Evolutionary conservation across 2,888 invertebrate genomes (phyloP).

Genomic region (Glyphotaelius pellucidus): DNA sequence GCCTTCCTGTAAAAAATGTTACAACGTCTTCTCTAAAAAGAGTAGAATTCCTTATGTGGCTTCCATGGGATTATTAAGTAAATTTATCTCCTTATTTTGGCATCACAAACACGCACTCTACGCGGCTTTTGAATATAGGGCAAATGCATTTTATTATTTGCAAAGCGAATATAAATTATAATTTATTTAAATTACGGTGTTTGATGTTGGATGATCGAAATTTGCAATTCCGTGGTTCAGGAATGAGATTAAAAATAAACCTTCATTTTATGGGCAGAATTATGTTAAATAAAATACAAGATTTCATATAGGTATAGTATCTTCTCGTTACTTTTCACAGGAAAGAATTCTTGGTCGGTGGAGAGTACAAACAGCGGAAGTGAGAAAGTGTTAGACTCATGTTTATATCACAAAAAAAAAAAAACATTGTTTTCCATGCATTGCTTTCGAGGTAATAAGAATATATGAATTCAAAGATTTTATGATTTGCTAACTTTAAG

Average conservation of each 20-base stretch:
- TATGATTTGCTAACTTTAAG: too few relatives aligned
- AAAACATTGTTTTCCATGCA: too few relatives aligned
- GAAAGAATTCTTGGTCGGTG: background rate
- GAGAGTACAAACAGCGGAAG: background rate
- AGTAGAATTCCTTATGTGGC: too few relatives aligned
- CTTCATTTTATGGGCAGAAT: background rate
- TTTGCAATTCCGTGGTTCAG: background rate
- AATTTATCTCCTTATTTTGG: background rate
- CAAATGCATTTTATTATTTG: background rate
- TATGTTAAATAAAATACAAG: background rate
- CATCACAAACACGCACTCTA: background rate
- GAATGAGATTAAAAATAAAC: background rate
- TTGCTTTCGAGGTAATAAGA: too few relatives aligned
- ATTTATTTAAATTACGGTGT: background rate
- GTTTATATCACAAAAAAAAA: background rate
- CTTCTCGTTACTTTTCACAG: background rate
- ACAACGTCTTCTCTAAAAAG: too few relatives aligned
- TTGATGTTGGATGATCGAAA: background rate
- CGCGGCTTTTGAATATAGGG: background rate
- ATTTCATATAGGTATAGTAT: background rate
- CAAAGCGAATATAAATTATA: background rate
- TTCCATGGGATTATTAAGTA: too few relatives aligned
- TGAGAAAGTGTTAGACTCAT: too few relatives aligned
- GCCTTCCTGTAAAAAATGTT: too few relatives aligned
- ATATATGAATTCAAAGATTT: too few relatives aligned